phyloP scores from a whole-genome alignment of 2,113 vertebrate species.

The Nymphicus hollandicus region DNA sequence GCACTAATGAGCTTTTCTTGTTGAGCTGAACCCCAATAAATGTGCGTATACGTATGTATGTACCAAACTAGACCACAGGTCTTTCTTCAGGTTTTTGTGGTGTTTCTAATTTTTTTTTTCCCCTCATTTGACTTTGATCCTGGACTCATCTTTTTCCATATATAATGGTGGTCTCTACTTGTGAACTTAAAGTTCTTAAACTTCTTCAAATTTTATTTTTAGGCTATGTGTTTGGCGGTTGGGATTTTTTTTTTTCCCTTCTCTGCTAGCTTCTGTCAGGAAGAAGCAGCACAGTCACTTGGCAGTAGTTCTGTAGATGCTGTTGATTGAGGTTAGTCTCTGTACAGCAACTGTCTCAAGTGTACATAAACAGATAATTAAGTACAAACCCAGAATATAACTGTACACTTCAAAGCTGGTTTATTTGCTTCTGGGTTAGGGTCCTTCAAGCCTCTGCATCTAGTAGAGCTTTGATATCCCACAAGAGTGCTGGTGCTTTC shows the following conservation, averaged over 20 bases:
- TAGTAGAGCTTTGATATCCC: not conserved
- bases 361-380: not conserved
- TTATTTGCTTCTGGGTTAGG: not conserved
- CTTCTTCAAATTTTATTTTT: not conserved
- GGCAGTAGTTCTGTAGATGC: not conserved
- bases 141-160: not conserved
- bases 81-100: not conserved
- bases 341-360: not conserved
- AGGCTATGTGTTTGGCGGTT: not conserved
- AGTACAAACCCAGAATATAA: not conserved
- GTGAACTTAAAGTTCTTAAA: not conserved
- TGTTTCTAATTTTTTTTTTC: rapidly evolving
- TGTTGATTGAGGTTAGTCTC: not conserved
- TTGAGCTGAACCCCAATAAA: not conserved
- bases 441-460: not conserved
- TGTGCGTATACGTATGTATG: rapidly evolving
- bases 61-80: not conserved
- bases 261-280: not conserved
- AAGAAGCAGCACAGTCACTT: not conserved
- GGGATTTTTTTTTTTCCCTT: not conserved
- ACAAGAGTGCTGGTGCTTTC: not conserved
- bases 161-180: not conserved
- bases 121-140: not conserved
- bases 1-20: not conserved
- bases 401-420: not conserved